phyloP scores from a whole-genome alignment of 2,888 invertebrate genomes.

The Crossocerus cetratus region DNA sequence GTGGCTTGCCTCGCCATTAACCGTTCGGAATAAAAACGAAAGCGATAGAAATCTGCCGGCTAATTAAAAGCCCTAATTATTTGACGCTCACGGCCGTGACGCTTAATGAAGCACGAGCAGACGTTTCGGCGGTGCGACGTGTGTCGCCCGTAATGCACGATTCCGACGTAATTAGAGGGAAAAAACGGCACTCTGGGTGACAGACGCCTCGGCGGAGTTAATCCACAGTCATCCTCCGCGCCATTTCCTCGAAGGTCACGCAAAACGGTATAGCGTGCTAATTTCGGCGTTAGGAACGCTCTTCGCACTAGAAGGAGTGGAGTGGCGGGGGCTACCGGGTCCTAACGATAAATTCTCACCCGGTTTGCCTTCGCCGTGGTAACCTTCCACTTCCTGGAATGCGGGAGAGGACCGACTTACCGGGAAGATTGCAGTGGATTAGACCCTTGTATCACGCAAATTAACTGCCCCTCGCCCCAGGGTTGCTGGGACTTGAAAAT shows the following conservation, averaged over 20 bases:
- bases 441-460: constrained; percentile 42
- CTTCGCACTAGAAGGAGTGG: neutral
- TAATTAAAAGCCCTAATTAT: too few species aligned
- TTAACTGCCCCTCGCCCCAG: constrained; percentile 34
- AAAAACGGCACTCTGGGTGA: too few species aligned
- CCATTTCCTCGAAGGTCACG: neutral
- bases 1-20: too few species aligned
- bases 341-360: constrained; percentile 12
- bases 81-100: too few species aligned
- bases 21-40: too few species aligned
- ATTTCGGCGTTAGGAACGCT: constrained; percentile 37
- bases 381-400: constrained; percentile 62
- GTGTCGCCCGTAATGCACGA: too few species aligned
- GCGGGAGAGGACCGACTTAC: constrained; percentile 37
- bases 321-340: neutral
- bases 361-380: constrained; percentile 56
- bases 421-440: constrained; percentile 16
- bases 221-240: too few species aligned
- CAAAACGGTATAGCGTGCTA: constrained; percentile 50
- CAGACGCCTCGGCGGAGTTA: too few species aligned
- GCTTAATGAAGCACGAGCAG: too few species aligned
- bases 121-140: too few species aligned
- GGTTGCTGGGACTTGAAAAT: constrained; percentile 7
- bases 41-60: too few species aligned
- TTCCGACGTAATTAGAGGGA: too few species aligned